Evolutionary conservation across 2,113 vertebrate genomes (phyloP).

Genomic region (Embiotoca jacksoni): DNA sequence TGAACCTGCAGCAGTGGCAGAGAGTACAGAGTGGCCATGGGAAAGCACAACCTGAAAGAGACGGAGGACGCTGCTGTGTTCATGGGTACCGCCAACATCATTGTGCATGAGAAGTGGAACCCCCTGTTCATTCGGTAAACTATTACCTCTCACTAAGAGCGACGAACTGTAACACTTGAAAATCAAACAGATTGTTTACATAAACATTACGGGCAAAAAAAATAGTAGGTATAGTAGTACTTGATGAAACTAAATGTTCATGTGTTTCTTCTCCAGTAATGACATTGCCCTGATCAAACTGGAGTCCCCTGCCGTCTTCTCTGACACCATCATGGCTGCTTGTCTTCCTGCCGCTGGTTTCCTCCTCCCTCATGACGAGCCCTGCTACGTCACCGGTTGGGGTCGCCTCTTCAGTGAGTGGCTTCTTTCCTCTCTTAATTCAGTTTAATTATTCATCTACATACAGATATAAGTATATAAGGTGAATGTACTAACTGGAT

Average conservation of each 20-base stretch:
- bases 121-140: conserved; percentile 78
- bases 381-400: conserved; percentile 93
- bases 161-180: background rate
- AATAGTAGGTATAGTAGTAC: background rate
- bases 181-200: background rate
- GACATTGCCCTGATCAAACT: conserved; percentile 95
- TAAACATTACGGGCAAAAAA: background rate
- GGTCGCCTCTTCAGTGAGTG: conserved; percentile 89
- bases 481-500: too few relatives aligned
- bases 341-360: conserved; percentile 83
- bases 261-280: conserved; percentile 75
- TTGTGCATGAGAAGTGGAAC: conserved; percentile 87
- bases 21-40: conserved; percentile 85
- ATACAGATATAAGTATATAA: too few relatives aligned
- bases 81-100: conserved; percentile 73
- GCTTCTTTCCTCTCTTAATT: background rate
- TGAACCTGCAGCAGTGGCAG: conserved; percentile 54
- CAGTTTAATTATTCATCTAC: background rate
- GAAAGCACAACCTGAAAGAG: conserved; percentile 84
- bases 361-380: conserved; percentile 79
- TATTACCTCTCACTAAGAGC: background rate
- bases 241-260: background rate
- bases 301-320: conserved; percentile 74
- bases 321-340: conserved; percentile 82
- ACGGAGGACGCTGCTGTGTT: conserved; percentile 74